Conservation (phyloP, 2,113 vertebrate species). For the Turnix velox region DNA sequence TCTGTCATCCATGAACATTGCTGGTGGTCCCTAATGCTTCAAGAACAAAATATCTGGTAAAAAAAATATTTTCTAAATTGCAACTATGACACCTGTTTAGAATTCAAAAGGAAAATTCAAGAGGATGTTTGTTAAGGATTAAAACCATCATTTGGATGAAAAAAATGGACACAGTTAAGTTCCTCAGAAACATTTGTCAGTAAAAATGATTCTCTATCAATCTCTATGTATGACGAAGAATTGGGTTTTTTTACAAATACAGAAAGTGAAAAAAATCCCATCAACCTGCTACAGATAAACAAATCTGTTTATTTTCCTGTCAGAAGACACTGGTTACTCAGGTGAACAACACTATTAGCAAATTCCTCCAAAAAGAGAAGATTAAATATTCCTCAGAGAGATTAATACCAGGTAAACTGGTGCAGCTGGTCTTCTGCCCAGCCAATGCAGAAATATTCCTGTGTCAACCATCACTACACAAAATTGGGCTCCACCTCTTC, state of each 20-base stretch:
- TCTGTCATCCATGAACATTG: background rate
- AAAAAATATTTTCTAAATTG: background rate
- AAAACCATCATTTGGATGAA: background rate
- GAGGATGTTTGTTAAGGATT: background rate
- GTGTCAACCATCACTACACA: background rate
- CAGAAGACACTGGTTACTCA: constrained; percentile 4
- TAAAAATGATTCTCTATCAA: background rate
- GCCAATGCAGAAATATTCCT: background rate
- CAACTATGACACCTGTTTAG: background rate
- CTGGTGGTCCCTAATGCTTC: background rate
- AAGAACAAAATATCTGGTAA: background rate
- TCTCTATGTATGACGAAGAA: no score
- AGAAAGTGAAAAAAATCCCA: background rate
- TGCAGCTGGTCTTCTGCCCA: constrained; percentile 19
- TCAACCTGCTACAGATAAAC: background rate
- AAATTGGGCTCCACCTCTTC: background rate
- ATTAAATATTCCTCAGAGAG: constrained; percentile 6
- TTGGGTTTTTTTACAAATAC: no score
- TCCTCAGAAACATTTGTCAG: background rate
- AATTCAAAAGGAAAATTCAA: background rate
- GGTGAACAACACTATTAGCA: background rate
- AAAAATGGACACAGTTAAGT: background rate
- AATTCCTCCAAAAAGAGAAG: constrained; percentile 15
- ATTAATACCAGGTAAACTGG: constrained; percentile 8
- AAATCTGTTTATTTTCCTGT: constrained; percentile 20